phyloP scores from a whole-genome alignment of 2,797 vertebrate genomes.

The Cryptoprocta ferox region DNA sequence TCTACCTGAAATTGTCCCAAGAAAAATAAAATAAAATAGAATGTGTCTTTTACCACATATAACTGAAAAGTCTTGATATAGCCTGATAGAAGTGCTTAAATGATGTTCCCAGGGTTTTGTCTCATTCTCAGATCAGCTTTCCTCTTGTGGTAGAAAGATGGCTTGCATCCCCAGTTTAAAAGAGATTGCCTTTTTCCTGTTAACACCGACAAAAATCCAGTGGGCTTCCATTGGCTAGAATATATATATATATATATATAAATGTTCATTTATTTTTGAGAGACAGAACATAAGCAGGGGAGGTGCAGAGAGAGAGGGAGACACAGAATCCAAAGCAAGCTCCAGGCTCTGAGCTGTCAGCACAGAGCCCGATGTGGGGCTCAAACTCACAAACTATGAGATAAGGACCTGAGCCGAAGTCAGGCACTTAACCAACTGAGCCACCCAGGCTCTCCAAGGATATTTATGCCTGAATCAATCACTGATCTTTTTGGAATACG shows the following conservation, averaged over 20 bases:
- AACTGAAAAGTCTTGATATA: neutral
- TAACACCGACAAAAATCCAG: neutral
- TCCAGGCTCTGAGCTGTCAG: too few species aligned
- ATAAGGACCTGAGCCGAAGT: too few species aligned
- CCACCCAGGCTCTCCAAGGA: neutral
- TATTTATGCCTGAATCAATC: conserved; percentile 6
- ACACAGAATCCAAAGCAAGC: too few species aligned
- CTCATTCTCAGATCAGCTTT: neutral
- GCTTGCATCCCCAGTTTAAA: neutral
- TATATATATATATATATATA: too few species aligned
- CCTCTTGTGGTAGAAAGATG: neutral
- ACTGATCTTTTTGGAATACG: neutral
- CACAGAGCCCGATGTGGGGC: too few species aligned
- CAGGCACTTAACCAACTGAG: too few species aligned
- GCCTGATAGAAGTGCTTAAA: neutral
- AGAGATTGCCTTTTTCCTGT: neutral
- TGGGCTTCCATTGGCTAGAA: neutral
- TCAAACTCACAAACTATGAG: too few species aligned
- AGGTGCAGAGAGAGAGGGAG: too few species aligned
- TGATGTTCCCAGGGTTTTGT: neutral
- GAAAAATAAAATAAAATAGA: neutral
- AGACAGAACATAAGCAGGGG: too few species aligned
- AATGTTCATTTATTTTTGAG: too few species aligned
- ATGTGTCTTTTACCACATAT: neutral
- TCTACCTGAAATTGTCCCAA: neutral